phyloP scores from a whole-genome alignment of 2,888 invertebrate genomes.

The Epirrhoe tristata region DNA sequence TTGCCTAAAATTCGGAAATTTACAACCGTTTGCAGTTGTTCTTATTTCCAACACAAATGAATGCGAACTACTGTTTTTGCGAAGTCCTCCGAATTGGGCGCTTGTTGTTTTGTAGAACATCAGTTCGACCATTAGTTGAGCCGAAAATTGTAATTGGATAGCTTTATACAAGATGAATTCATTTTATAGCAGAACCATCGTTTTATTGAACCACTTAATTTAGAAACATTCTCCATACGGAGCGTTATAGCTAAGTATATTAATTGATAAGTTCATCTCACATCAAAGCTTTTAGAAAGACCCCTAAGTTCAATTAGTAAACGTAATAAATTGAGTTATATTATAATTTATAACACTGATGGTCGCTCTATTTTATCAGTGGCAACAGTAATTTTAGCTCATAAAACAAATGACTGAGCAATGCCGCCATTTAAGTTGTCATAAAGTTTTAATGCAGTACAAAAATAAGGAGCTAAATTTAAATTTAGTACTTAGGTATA shows the following conservation, averaged over 20 bases:
- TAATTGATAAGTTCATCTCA: not conserved
- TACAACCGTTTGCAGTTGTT: constrained; percentile 20
- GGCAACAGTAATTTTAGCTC: not conserved
- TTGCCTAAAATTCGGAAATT: constrained; percentile 14
- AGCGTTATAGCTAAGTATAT: no score
- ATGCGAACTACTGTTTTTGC: constrained; percentile 15
- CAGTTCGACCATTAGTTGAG: constrained; percentile 34
- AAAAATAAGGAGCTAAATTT: not conserved
- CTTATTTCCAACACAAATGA: constrained; percentile 22
- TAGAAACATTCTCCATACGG: no score
- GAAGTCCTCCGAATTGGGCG: constrained; percentile 32
- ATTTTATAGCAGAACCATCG: not conserved
- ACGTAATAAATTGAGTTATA: not conserved
- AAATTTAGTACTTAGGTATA: not conserved
- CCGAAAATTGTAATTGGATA: constrained; percentile 1
- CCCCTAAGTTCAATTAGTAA: not conserved
- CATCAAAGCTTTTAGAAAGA: not conserved
- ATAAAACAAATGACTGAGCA: not conserved
- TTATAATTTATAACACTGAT: not conserved
- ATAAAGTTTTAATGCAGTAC: not conserved
- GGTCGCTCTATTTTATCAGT: not conserved
- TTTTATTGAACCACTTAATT: no score
- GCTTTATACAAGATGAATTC: not conserved
- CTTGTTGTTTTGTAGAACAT: constrained; percentile 35
- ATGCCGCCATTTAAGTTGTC: not conserved